Evolutionary conservation across 2,113 vertebrate genomes (phyloP).

Genomic region (Malurus melanocephalus): DNA sequence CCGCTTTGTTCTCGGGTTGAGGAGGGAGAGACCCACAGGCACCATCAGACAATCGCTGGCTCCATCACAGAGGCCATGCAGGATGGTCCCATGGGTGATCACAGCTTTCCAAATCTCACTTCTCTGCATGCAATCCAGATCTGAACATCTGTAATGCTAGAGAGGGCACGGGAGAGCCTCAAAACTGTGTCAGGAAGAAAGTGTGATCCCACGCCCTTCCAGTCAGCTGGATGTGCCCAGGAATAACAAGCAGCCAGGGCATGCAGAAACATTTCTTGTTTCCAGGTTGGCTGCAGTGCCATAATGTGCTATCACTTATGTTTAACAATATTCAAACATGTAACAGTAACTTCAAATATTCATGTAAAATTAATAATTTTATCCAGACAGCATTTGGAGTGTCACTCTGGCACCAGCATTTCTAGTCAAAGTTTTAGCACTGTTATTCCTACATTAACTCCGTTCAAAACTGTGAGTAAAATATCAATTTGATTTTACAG

Average conservation of each 20-base stretch:
- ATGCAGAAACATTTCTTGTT: not conserved
- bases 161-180: not conserved
- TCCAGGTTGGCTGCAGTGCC: not conserved
- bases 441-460: constrained; percentile 44
- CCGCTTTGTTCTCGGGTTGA: fast-evolving
- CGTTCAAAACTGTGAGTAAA: constrained; percentile 57
- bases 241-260: not conserved
- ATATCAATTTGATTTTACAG: constrained; percentile 66
- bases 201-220: fast-evolving
- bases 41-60: fast-evolving
- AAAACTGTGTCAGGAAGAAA: not conserved
- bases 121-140: not conserved
- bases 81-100: not conserved
- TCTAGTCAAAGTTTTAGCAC: constrained; percentile 10
- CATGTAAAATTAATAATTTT: not conserved
- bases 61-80: fast-evolving
- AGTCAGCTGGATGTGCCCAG: not conserved
- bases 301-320: not conserved
- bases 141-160: not conserved
- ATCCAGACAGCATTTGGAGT: not conserved
- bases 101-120: not conserved
- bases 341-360: not conserved
- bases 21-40: not conserved
- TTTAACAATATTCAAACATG: not conserved
- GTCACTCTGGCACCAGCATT: not conserved